Evolutionary conservation across 92 coral and sea anemone species (phyloP).

Genomic region (Virgularia gustaviana): DNA sequence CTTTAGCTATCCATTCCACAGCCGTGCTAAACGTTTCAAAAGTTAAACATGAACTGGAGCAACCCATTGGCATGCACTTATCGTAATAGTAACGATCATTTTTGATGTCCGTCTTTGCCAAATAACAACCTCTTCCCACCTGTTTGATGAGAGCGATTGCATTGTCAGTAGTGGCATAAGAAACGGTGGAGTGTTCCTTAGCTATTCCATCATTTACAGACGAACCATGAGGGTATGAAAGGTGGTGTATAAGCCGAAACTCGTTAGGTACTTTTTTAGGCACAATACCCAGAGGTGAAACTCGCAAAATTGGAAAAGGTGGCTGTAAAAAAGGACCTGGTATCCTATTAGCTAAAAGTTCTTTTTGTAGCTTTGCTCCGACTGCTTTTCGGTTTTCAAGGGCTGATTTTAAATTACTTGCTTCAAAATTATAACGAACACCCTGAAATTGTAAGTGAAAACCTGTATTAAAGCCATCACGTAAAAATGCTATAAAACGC

Average conservation of each 20-base stretch:
- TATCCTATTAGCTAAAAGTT: slow-evolving; percentile 43
- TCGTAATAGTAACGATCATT: too few species aligned
- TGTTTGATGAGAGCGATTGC: too few species aligned
- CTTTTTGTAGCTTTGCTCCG: slow-evolving; percentile 36
- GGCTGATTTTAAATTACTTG: too few species aligned
- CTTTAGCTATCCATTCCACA: too few species aligned
- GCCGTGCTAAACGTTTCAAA: too few species aligned
- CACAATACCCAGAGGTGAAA: slow-evolving; percentile 24
- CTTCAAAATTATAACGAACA: slow-evolving; percentile 24
- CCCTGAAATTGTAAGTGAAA: slow-evolving; percentile 28
- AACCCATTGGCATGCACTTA: too few species aligned
- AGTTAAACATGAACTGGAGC: too few species aligned
- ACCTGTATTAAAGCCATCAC: slow-evolving; percentile 32
- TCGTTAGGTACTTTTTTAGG: slow-evolving; percentile 38
- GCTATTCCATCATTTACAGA: slow-evolving; percentile 53
- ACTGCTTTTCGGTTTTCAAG: slow-evolving; percentile 40
- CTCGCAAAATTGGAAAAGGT: slow-evolving; percentile 32
- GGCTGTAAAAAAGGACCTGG: slow-evolving; percentile 45
- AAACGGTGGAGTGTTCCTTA: slow-evolving; percentile 21
- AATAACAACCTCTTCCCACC: slow-evolving; percentile 27
- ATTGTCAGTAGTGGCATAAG: slow-evolving; percentile 37
- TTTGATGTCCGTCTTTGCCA: slow-evolving; percentile 42
- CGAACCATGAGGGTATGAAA: too few species aligned
- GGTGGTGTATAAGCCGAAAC: slow-evolving; percentile 41
- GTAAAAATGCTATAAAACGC: slow-evolving; percentile 18